These are phyloP conservation scores for Lindbergichthys nudifrons DNA, from an alignment of 2,797 vertebrate genomes.

Conservation along the genomic window DNA sequence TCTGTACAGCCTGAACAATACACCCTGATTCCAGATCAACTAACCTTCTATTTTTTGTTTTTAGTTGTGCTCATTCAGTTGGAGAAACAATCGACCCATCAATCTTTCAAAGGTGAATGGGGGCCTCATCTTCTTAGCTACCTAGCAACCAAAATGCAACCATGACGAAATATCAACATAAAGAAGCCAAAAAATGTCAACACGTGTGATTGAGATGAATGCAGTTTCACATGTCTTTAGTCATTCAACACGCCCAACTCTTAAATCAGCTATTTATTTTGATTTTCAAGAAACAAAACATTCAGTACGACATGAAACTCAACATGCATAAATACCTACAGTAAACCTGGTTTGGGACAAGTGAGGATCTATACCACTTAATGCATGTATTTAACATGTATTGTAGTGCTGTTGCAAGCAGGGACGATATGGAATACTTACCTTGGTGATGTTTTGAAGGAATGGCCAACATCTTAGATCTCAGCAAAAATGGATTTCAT, in stretches of 20 bases:
- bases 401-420: too few species aligned
- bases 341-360: too few species aligned
- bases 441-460: too few species aligned
- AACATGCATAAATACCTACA: too few species aligned
- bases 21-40: neutral
- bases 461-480: too few species aligned
- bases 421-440: too few species aligned
- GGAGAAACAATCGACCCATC: neutral
- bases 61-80: neutral
- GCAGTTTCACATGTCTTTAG: neutral
- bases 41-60: neutral
- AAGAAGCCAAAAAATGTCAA: neutral
- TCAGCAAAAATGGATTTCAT: too few species aligned
- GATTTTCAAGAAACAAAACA: neutral
- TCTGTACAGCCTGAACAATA: neutral
- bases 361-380: too few species aligned
- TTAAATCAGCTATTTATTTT: neutral
- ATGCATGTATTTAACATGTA: too few species aligned
- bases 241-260: neutral
- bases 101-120: too few species aligned
- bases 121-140: neutral
- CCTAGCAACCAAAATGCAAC: neutral
- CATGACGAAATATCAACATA: neutral
- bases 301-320: too few species aligned
- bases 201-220: neutral